Conservation (phyloP, 2,888 invertebrate genomes). For the Hermaeophaga mercurialis region DNA sequence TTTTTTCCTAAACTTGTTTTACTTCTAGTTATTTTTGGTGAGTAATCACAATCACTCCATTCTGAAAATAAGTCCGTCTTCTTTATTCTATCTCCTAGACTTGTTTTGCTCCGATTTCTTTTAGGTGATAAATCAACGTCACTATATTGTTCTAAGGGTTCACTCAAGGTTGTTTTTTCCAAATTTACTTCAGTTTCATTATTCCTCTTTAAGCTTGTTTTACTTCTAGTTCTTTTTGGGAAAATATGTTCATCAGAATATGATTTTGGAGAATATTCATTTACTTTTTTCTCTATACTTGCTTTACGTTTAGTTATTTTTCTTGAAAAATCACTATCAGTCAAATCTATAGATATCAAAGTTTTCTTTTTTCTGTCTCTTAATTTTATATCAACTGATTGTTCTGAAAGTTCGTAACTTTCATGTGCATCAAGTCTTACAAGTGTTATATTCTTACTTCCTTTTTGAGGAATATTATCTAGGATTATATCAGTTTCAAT, state of each 20-base stretch:
- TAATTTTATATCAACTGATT: no score
- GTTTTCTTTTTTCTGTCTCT: conserved; percentile 4
- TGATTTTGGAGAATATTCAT: not conserved
- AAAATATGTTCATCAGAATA: not conserved
- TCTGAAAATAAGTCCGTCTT: not conserved
- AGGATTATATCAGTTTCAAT: no score
- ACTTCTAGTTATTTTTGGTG: not conserved
- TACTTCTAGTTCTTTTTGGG: conserved; percentile 15
- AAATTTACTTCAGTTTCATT: no score
- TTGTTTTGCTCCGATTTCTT: no score
- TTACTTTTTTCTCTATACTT: not conserved
- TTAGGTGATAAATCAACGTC: no score
- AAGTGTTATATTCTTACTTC: no score
- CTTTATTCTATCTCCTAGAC: conserved; percentile 13
- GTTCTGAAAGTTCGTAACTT: no score
- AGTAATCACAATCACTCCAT: not conserved
- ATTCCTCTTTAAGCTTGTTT: no score
- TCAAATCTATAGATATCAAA: not conserved
- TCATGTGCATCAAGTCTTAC: no score
- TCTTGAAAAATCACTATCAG: not conserved
- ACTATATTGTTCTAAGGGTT: no score
- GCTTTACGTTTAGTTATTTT: conserved; percentile 2
- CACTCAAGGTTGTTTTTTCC: no score
- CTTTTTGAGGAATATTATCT: no score
- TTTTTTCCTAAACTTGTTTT: conserved; percentile 7